Conservation (phyloP, 2,888 invertebrate genomes). For the Platycnemis pennipes region DNA sequence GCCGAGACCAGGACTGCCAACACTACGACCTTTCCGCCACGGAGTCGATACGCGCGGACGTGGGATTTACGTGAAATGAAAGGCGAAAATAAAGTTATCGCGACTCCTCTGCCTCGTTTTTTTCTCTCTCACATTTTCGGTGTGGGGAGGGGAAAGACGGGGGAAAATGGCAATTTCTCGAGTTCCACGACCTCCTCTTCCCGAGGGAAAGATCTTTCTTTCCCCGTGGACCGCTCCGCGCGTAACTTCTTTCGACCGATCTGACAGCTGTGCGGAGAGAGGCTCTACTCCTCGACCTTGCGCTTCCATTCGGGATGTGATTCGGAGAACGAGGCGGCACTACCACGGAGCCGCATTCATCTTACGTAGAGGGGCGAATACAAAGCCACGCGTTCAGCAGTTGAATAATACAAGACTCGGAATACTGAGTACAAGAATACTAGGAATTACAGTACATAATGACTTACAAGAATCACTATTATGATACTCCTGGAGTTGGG, state of each 20-base stretch:
- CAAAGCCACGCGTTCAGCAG: too few species aligned
- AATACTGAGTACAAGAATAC: too few species aligned
- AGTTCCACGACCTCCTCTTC: neutral
- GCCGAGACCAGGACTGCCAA: neutral
- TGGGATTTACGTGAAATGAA: neutral
- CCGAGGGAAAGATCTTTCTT: neutral
- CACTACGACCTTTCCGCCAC: neutral
- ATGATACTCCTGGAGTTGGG: too few species aligned
- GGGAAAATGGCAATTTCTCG: neutral
- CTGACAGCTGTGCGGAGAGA: slow-evolving; percentile 24
- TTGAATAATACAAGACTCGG: too few species aligned
- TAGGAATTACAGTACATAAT: too few species aligned
- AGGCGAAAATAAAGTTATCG: slow-evolving; percentile 15
- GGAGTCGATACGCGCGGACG: slow-evolving; percentile 24
- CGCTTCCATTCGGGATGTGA: neutral
- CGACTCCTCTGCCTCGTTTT: neutral
- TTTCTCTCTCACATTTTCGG: neutral
- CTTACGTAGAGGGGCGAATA: too few species aligned
- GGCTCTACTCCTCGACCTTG: neutral
- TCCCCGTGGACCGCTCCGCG: neutral
- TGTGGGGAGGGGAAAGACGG: neutral
- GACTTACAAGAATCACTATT: too few species aligned
- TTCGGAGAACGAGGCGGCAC: neutral
- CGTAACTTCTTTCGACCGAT: slow-evolving; percentile 2
- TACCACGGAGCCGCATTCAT: neutral